Evolutionary conservation across 2,888 invertebrate species (phyloP).

Genomic region (Phyto melanocephala): DNA sequence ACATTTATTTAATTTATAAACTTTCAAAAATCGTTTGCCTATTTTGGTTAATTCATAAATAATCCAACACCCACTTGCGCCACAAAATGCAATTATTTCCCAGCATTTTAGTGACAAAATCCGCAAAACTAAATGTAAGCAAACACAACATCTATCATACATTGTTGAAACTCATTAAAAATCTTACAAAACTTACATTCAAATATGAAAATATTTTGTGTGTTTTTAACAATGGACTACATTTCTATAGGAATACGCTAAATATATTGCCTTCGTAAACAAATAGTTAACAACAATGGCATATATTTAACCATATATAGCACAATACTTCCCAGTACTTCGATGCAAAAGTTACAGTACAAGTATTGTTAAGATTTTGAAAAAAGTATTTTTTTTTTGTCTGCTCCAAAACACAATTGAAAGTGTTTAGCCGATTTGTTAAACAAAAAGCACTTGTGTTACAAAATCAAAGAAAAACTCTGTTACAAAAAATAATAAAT

Average conservation of each 20-base stretch:
- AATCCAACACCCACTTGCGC: constrained; percentile 6
- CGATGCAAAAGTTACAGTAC: not conserved
- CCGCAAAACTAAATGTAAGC: not conserved
- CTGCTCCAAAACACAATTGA: constrained; percentile 22
- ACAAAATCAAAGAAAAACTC: not conserved
- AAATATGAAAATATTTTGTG: constrained; percentile 12
- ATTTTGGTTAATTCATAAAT: constrained; percentile 10
- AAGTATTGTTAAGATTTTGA: constrained; percentile 8
- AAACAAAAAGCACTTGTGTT: constrained; percentile 39
- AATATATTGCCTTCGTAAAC: not conserved
- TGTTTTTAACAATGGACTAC: constrained; percentile 7
- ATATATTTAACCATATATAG: constrained; percentile 47
- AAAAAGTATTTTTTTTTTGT: not conserved
- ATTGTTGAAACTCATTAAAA: constrained; percentile 30
- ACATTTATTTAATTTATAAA: not conserved
- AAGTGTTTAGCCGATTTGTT: constrained; percentile 43
- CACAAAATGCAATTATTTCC: not conserved
- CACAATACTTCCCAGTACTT: not conserved
- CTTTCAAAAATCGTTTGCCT: constrained; percentile 13
- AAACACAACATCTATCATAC: not conserved
- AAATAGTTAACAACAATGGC: constrained; percentile 21
- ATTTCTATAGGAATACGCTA: not conserved
- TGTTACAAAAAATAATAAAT: constrained; percentile 13
- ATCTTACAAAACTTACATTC: not conserved
- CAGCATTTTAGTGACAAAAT: not conserved